Conservation (phyloP, 2,888 invertebrate species). For the Choristoneura rosaceana region DNA sequence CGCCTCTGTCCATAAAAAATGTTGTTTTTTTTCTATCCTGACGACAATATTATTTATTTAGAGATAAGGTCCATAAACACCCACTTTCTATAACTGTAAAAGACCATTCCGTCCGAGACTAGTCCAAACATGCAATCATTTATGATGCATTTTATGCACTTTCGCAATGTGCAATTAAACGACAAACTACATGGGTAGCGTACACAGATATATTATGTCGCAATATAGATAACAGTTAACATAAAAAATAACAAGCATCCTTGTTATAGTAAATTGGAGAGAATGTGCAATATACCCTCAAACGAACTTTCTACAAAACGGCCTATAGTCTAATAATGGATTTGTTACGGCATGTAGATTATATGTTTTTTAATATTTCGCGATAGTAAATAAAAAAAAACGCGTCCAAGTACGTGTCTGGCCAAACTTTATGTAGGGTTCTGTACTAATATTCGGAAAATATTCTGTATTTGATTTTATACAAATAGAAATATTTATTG, state of each 20-base stretch:
- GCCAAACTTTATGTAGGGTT: too few relatives aligned
- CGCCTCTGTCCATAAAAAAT: neutral
- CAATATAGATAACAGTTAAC: constrained; percentile 18
- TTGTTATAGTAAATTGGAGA: constrained; percentile 31
- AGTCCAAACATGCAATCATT: neutral
- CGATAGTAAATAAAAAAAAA: neutral
- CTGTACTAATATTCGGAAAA: too few relatives aligned
- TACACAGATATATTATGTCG: constrained; percentile 13
- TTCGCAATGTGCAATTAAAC: constrained; percentile 8
- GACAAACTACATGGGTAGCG: neutral
- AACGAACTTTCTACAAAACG: constrained; percentile 21
- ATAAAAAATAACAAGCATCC: constrained; percentile 22
- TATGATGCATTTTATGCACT: constrained; percentile 24
- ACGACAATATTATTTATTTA: too few relatives aligned
- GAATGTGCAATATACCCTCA: constrained; percentile 21
- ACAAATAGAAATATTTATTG: too few relatives aligned
- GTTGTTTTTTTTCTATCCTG: neutral
- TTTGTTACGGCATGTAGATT: neutral
- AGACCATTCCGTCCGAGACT: neutral
- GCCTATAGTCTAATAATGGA: constrained; percentile 2
- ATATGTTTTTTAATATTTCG: neutral
- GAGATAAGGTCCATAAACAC: neutral
- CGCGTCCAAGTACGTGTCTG: too few relatives aligned
- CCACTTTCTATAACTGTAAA: constrained; percentile 12
- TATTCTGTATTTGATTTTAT: too few relatives aligned